Base-by-base conservation (phyloP, 2,797 vertebrate genomes). In the Pangasius larnaudii region DNA sequence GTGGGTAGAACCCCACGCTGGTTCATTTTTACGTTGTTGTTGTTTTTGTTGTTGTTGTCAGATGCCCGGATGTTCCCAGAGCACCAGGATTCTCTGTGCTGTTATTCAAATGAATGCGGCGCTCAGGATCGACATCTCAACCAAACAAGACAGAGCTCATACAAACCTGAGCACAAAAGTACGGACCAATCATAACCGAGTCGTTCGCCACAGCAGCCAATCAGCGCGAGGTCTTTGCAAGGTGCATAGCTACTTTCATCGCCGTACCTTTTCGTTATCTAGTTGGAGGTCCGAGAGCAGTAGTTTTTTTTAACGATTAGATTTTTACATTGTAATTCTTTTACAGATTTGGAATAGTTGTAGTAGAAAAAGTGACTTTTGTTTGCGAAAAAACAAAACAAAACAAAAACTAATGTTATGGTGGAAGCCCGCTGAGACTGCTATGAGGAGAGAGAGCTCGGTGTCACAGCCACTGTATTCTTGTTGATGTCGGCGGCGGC, bases 401-500 rank as follows among this genome's bases (percentile, higher is more conserved):
- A 14, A 53, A 56, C 16, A 4, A 27, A 5, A 51, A 63, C 16
- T n/a, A 5, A 24, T 39, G 56, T 14, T 56, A 0, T 56, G 22
- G 5, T 39, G 51, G 33, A 58, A 72, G 22, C 83, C 67, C 83
- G 5, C 33, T 39, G 83, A 58, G 83, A 59, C 82, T 86, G 69
- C 36, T 69, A 63, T 42, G 85, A 85, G 86, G 89, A 86, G 90
- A 91, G 91, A 91, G 51, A 90, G 75, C 88, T 92, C 91, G 90
- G 92, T 95, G 94, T 94, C 94, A 93, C 92, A 92, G 91, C 90
- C 90, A 89, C 87, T 88, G 87, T 93, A 91, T 94, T 91, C 86
- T 90, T 95, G 94, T 96, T 95, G 93, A 94, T 95, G 93, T 93
- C 93, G 94, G 94, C 93, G 87, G 90, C 87, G 91, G 86, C 90